phyloP scores from a whole-genome alignment of 2,797 vertebrate genomes.

The Scyliorhinus canicula region DNA sequence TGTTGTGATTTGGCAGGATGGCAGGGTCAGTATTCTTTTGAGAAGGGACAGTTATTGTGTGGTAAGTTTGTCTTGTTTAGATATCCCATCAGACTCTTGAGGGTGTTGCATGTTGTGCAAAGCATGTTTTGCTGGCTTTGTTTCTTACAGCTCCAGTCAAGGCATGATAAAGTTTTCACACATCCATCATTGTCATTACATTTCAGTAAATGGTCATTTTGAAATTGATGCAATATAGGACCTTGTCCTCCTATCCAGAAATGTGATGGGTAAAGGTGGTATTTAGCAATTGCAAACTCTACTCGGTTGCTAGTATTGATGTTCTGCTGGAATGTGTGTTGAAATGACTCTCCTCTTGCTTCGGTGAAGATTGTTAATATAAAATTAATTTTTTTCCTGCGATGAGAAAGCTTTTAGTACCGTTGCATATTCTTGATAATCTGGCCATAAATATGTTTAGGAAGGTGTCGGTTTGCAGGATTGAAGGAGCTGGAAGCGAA shows the following conservation, averaged over 20 bases:
- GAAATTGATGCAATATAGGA: neutral
- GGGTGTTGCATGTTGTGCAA: neutral
- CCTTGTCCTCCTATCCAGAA: neutral
- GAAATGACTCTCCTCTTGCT: neutral
- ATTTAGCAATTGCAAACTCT: neutral
- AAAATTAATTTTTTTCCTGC: neutral
- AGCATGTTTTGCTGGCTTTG: neutral
- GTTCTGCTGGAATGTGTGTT: neutral
- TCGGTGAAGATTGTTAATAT: neutral
- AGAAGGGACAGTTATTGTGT: neutral
- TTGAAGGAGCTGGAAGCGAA: too few relatives aligned
- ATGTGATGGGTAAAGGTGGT: neutral
- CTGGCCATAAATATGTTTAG: neutral
- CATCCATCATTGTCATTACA: neutral
- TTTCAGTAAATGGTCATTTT: neutral
- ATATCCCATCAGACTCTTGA: neutral
- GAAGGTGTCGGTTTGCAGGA: too few relatives aligned
- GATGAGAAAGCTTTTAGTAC: neutral
- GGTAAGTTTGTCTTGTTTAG: neutral
- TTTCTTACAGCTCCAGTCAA: neutral
- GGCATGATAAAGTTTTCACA: neutral
- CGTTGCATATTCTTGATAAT: neutral
- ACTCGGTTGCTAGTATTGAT: neutral
- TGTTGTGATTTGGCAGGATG: neutral
- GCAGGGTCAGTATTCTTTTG: neutral